A percentile compares a stretch with the other conserved stretches of the same genome.
These are phyloP conservation scores for Puntigrus tetrazona DNA, from an alignment of 2,113 vertebrate species.

Conservation along the genomic window DNA sequence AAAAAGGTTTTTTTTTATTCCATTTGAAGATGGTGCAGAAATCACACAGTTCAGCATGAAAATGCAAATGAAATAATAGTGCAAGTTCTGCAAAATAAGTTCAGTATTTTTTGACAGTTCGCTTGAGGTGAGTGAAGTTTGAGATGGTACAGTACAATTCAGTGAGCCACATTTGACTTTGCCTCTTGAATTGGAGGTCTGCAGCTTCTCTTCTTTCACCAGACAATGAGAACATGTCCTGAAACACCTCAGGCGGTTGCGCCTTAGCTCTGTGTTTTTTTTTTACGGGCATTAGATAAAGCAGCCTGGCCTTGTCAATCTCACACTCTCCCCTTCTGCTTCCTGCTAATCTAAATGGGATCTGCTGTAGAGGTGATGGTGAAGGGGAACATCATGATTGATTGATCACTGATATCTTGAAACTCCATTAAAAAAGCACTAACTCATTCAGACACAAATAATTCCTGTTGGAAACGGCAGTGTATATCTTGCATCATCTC, in stretches of 20 bases:
- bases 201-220: slow-evolving; percentile 1
- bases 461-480: slow-evolving; percentile 1
- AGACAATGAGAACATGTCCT: slow-evolving; percentile 29
- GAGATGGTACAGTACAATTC: not conserved
- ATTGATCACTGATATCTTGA: slow-evolving; percentile 20
- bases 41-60: not conserved
- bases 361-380: slow-evolving; percentile 42
- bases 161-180: not conserved
- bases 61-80: slow-evolving; percentile 3
- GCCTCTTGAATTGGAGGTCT: not conserved
- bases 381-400: slow-evolving; percentile 29
- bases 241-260: slow-evolving; percentile 17
- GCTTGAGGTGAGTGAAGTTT: not conserved
- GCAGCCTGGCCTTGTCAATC: slow-evolving; percentile 53
- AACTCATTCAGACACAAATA: slow-evolving; percentile 31
- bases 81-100: not conserved
- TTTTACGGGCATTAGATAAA: slow-evolving; percentile 49
- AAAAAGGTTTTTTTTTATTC: not conserved
- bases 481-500: slow-evolving; percentile 23
- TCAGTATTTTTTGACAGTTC: not conserved
- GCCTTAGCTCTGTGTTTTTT: slow-evolving; percentile 17
- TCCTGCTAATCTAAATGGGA: slow-evolving; percentile 60
- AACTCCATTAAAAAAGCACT: slow-evolving; percentile 41
- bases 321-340: slow-evolving; percentile 28
- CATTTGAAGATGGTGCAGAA: not conserved